Evolutionary conservation across 2,113 vertebrate genomes (phyloP).

Genomic region (Trachemys scripta): DNA sequence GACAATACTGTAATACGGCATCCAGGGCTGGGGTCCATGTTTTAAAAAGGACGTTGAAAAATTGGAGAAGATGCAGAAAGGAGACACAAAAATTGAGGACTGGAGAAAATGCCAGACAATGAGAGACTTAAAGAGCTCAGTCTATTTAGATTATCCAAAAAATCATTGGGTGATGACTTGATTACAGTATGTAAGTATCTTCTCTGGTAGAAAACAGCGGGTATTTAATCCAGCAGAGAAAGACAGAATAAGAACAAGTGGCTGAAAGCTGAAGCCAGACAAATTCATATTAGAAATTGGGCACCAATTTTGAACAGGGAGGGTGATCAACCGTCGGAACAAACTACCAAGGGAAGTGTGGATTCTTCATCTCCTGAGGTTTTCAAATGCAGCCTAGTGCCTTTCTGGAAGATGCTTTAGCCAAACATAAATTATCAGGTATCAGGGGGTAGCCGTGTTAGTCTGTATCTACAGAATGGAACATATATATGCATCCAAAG

Average conservation of each 20-base stretch:
- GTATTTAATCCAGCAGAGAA: neutral
- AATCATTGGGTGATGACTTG: neutral
- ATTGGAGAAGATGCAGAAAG: neutral
- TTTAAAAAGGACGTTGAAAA: neutral
- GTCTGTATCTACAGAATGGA: no score
- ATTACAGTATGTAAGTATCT: neutral
- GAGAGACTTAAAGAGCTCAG: constrained; percentile 29
- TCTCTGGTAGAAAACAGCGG: neutral
- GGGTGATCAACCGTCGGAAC: neutral
- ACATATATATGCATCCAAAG: no score
- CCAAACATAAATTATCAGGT: neutral
- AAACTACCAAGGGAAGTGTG: neutral
- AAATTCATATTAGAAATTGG: neutral
- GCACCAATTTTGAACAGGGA: neutral
- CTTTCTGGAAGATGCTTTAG: neutral
- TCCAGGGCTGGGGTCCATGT: neutral
- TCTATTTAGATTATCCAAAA: neutral
- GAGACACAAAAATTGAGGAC: neutral
- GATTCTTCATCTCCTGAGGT: neutral
- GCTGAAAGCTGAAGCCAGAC: neutral
- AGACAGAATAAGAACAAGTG: neutral
- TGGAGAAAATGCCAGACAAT: neutral
- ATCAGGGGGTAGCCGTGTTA: no score
- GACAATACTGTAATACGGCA: neutral
- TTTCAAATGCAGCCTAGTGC: neutral